phyloP scores from a whole-genome alignment of 1,140 invertebrate genomes.

The Liolophura sinensis region DNA sequence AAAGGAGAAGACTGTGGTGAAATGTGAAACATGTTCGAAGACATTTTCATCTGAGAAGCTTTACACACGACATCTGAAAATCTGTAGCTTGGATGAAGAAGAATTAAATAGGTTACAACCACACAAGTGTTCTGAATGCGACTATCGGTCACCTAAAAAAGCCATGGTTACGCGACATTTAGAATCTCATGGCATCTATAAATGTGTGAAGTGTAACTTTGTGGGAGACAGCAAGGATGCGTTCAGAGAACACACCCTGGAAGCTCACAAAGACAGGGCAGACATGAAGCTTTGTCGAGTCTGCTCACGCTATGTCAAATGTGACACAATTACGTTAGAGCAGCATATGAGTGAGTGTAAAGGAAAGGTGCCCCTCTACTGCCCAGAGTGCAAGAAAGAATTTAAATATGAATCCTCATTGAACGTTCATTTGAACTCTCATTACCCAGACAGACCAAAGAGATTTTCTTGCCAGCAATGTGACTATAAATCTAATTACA shows the following conservation, averaged over 20 bases:
- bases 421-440: slow-evolving; percentile 36
- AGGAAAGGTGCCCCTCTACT: slow-evolving; percentile 40
- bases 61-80: slow-evolving; percentile 29
- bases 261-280: slow-evolving; percentile 34
- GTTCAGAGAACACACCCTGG: slow-evolving; percentile 33
- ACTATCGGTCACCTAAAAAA: slow-evolving; percentile 37
- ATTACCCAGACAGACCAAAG: slow-evolving; percentile 37
- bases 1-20: slow-evolving; percentile 21
- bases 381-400: slow-evolving; percentile 45
- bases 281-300: slow-evolving; percentile 46
- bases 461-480: slow-evolving; percentile 40
- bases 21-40: slow-evolving; percentile 22
- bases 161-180: slow-evolving; percentile 38
- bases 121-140: slow-evolving; percentile 32
- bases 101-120: slow-evolving; percentile 19
- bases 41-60: slow-evolving; percentile 21
- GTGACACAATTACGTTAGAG: slow-evolving; percentile 38
- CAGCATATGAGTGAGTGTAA: slow-evolving; percentile 42
- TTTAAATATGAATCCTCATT: slow-evolving; percentile 50
- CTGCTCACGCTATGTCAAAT: slow-evolving; percentile 43
- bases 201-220: slow-evolving; percentile 44
- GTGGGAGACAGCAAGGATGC: slow-evolving; percentile 29
- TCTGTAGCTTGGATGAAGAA: slow-evolving; percentile 19
- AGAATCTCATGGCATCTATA: slow-evolving; percentile 38
- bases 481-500: slow-evolving; percentile 43